Conservation (phyloP, 2,797 vertebrate genomes). For the Picus viridis region DNA sequence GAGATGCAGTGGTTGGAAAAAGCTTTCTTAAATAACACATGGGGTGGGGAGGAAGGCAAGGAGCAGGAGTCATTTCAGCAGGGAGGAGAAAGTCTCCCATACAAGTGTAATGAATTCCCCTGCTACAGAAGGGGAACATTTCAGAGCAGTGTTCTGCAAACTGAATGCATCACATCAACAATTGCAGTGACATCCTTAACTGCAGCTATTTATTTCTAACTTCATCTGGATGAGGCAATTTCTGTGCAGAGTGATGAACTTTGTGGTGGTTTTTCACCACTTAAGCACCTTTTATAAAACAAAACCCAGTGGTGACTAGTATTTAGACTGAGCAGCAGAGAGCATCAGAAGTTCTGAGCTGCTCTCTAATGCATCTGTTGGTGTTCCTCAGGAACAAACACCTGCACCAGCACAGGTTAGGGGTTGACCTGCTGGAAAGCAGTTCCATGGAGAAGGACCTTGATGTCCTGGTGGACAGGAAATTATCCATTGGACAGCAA, state of each 20-base stretch:
- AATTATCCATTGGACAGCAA: no score
- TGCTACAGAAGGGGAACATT: slow-evolving; percentile 24
- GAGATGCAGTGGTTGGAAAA: not conserved
- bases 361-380: no score
- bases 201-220: slow-evolving; percentile 56
- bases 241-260: not conserved
- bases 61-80: not conserved
- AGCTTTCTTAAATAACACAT: not conserved
- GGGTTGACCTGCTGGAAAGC: no score
- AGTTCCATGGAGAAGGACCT: no score
- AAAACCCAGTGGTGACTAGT: not conserved
- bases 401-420: no score
- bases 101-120: slow-evolving; percentile 51
- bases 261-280: not conserved
- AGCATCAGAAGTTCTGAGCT: not conserved
- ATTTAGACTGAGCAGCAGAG: not conserved
- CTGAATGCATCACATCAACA: slow-evolving; percentile 58
- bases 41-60: not conserved
- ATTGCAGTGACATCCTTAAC: slow-evolving; percentile 31
- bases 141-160: slow-evolving; percentile 59
- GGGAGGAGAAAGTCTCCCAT: slow-evolving; percentile 9
- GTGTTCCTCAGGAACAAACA: no score
- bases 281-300: not conserved
- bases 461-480: no score
- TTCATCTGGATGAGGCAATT: slow-evolving; percentile 35